Base-by-base conservation (phyloP, 2,113 vertebrate genomes). In the Scalopus aquaticus region DNA sequence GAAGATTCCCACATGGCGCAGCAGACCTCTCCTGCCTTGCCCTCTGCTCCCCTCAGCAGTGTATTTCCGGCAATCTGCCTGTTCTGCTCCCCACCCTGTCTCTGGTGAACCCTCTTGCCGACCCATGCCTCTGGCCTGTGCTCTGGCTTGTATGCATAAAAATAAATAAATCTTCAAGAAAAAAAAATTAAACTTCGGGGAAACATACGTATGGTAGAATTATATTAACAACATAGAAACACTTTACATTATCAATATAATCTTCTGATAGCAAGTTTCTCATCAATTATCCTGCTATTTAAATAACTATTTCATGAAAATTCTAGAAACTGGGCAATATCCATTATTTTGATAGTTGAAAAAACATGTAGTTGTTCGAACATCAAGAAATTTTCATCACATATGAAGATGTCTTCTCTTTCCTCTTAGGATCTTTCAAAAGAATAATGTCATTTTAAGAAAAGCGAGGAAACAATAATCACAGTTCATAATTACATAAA, bases 251-350 rank as follows among this genome's bases (percentile, higher is more conserved):
- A 73, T 73, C 65, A 82, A 16, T 51, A 74, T 54, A 84, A 78
- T 91, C 22, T 91, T 44, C 44, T 46, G 30, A 60, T 64, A 80
- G 70, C n/a, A 81, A 15, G 4, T 78, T 93, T 93, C 64, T 79
- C 39, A 76, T 84, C 82, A 85, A 54, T 51, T 84, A 80, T 6
- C 24, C 77, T 88, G 69, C 35, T 80, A 70, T 32, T 85, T 37
- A 91, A 73, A 73, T 58, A 77, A 78, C 20, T 42, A 65, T 85
- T 91, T 88, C n/a, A 60, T 89, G 39, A 89, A 95, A 93, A 80
- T 67, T 80, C 44, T 90, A 77, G 73, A 85, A 86, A 70, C 17
- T 28, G 22, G 39, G 37, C 64, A 74, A 78, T 67, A 67, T 79
- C 92, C 67, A 78, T 80, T 80, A 65, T 58, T 51, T 84, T 51